Evolutionary conservation across 2,113 vertebrate genomes (phyloP).

Genomic region (Mesocricetus auratus): DNA sequence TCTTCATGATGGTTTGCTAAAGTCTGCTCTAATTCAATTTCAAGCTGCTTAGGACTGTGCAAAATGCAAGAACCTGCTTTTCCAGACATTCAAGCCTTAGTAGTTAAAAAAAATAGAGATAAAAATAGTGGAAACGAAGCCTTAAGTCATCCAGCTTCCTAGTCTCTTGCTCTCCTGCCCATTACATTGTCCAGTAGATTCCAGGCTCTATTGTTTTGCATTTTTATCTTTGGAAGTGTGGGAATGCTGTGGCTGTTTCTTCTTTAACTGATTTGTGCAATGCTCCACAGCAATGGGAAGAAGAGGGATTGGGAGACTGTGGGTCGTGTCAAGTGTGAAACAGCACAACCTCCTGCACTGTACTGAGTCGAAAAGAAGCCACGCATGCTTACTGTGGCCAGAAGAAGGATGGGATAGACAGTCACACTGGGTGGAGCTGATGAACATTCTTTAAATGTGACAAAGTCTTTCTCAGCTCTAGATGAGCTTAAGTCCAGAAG

Average conservation of each 20-base stretch:
- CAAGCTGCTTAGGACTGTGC: conserved; percentile 65
- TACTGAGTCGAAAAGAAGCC: background rate
- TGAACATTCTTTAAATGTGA: background rate
- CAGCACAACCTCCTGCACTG: background rate
- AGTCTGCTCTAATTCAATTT: conserved; percentile 65
- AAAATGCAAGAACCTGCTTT: conserved; percentile 64
- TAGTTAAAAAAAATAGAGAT: background rate
- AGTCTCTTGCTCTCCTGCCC: background rate
- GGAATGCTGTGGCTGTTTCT: background rate
- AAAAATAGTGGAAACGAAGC: background rate
- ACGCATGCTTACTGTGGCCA: background rate
- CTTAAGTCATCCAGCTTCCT: conserved; percentile 45
- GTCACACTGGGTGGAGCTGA: background rate
- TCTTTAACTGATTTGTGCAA: background rate
- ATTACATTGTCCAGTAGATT: conserved; percentile 35
- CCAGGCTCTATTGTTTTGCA: conserved; percentile 54
- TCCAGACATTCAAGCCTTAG: conserved; percentile 22
- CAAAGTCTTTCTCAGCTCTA: background rate
- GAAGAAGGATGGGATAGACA: background rate
- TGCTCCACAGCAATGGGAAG: background rate
- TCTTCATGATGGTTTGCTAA: conserved; percentile 54
- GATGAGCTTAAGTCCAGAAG: background rate
- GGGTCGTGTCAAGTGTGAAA: background rate
- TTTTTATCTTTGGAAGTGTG: conserved; percentile 11
- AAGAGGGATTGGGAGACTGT: background rate